Percentiles rank a stretch among this genome's conserved stretches.
These are phyloP conservation scores for Melanchra persicariae DNA, from an alignment of 2,888 invertebrate genomes.

Conservation along the genomic window DNA sequence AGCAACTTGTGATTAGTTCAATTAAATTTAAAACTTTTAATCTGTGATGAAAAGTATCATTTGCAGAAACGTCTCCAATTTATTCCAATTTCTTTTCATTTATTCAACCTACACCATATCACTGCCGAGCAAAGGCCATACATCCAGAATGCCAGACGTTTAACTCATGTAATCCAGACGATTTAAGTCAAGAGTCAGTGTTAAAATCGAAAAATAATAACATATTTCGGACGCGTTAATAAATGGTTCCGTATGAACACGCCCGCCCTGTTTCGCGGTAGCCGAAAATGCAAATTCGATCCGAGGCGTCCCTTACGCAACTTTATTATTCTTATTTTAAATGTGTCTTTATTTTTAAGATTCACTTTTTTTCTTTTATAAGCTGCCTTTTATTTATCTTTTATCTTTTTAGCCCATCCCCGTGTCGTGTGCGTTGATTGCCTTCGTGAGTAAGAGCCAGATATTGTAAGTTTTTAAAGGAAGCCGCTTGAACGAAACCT, in stretches of 20 bases:
- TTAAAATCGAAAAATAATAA: constrained; percentile 55
- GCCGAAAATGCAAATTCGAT: constrained; percentile 79
- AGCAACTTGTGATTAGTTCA: too few relatives aligned
- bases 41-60: too few relatives aligned
- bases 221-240: constrained; percentile 45
- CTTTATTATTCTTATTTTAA: constrained; percentile 71
- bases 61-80: too few relatives aligned
- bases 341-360: constrained; percentile 63
- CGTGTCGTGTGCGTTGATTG: constrained; percentile 83
- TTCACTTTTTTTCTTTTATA: constrained; percentile 58
- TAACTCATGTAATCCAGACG: constrained; percentile 36
- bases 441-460: constrained; percentile 82
- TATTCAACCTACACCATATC: not conserved
- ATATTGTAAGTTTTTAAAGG: constrained; percentile 83
- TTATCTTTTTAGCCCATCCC: constrained; percentile 60
- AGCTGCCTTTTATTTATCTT: constrained; percentile 66
- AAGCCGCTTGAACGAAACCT: constrained; percentile 82
- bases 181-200: constrained; percentile 38
- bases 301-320: constrained; percentile 71
- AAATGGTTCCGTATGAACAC: constrained; percentile 43
- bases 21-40: too few relatives aligned
- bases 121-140: not conserved
- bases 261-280: constrained; percentile 68
- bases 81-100: not conserved
- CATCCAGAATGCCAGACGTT: constrained; percentile 9